phyloP scores from a whole-genome alignment of 2,888 invertebrate genomes.

The Troides oblongomaculatus region DNA sequence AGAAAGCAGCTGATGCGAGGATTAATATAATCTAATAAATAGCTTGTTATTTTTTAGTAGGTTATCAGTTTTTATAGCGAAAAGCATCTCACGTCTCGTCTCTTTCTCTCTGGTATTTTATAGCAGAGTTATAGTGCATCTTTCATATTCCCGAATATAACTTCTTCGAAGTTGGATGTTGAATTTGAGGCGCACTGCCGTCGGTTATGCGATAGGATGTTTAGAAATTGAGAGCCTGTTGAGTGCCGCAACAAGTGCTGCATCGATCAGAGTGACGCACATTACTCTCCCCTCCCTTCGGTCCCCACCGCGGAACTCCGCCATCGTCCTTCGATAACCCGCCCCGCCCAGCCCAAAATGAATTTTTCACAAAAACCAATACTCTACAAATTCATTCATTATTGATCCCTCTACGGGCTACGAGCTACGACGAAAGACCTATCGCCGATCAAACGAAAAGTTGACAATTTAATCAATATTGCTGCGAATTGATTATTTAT shows the following conservation, averaged over 20 bases:
- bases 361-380: constrained; percentile 21
- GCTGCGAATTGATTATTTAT: background rate
- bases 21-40: too few species aligned
- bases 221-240: constrained; percentile 57
- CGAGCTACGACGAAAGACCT: constrained; percentile 1
- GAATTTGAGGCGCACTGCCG: constrained; percentile 10
- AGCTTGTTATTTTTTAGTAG: too few species aligned
- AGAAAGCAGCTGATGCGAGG: too few species aligned
- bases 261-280: constrained; percentile 70
- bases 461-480: constrained; percentile 1
- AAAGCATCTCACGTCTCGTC: too few species aligned
- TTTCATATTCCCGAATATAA: background rate
- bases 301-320: constrained; percentile 37
- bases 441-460: background rate
- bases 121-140: too few species aligned
- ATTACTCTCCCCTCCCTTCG: constrained; percentile 36
- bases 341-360: constrained; percentile 24
- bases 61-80: too few species aligned
- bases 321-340: constrained; percentile 32
- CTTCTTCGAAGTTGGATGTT: background rate
- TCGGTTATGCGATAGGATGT: constrained; percentile 24
- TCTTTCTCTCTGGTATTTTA: too few species aligned
- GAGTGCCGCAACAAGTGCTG: constrained; percentile 75
- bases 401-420: constrained; percentile 25
- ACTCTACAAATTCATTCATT: constrained; percentile 27